Percentiles rank a stretch among this genome's conserved stretches.
These are phyloP conservation scores for Paguma larvata DNA, from an alignment of 2,797 vertebrate species.

Conservation along the genomic window DNA sequence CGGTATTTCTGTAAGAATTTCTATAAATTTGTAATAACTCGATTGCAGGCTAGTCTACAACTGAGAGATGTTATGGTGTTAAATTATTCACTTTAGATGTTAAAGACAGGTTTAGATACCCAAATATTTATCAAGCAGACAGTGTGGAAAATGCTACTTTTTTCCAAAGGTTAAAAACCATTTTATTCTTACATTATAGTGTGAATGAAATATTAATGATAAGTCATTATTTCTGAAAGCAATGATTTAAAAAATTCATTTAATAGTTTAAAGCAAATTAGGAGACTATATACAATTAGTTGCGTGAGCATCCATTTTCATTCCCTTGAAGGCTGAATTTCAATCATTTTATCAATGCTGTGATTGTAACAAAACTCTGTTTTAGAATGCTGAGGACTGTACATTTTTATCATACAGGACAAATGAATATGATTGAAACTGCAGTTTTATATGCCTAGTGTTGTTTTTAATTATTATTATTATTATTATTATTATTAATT, in stretches of 20 bases:
- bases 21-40: constrained; percentile 52
- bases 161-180: constrained; percentile 31
- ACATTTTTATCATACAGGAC: neutral
- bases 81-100: constrained; percentile 21
- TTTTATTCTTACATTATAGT: constrained; percentile 24
- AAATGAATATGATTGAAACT: neutral
- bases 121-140: neutral
- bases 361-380: neutral
- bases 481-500: neutral
- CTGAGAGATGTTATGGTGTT: constrained; percentile 34
- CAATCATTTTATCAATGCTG: constrained; percentile 29
- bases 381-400: neutral
- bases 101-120: neutral
- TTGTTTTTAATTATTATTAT: neutral
- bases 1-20: neutral
- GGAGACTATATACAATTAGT: neutral
- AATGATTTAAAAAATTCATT: neutral
- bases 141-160: constrained; percentile 34
- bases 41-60: neutral
- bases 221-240: constrained; percentile 42
- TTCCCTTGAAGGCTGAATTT: constrained; percentile 1
- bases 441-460: neutral
- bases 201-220: constrained; percentile 28
- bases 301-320: neutral
- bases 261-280: constrained; percentile 45